phyloP scores from a whole-genome alignment of 1,140 invertebrate genomes.

The Caenorhabditis remanei region DNA sequence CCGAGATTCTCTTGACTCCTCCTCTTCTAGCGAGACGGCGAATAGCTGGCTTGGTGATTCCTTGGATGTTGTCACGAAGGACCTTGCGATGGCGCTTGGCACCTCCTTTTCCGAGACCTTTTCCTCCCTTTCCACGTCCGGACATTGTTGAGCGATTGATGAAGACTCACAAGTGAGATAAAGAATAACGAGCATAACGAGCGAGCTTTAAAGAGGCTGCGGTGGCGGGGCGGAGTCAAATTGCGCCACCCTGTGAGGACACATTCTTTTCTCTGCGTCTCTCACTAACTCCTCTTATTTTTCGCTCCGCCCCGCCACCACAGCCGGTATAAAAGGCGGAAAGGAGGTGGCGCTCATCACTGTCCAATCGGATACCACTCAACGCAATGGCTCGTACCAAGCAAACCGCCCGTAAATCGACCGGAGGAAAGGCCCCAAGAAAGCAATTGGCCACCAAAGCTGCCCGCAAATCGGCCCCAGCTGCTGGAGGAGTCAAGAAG shows the following conservation, averaged over 20 bases:
- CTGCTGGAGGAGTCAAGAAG: conserved; percentile 85
- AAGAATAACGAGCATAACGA: background rate
- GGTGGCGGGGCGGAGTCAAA: background rate
- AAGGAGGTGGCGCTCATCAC: too few species aligned
- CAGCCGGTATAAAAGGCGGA: too few species aligned
- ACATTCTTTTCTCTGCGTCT: background rate
- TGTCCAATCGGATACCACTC: too few species aligned
- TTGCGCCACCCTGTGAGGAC: background rate
- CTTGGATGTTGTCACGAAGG: conserved; percentile 85
- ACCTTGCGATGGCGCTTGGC: conserved; percentile 72
- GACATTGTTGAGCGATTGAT: conserved; percentile 72
- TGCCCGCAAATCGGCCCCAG: conserved; percentile 83
- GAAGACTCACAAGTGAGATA: conserved; percentile 38
- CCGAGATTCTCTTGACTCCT: conserved; percentile 85
- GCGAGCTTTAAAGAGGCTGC: background rate
- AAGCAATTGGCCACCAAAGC: conserved; percentile 89
- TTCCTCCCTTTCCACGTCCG: conserved; percentile 70
- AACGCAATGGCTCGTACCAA: conserved; percentile 86
- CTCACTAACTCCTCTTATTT: too few species aligned
- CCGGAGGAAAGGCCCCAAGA: conserved; percentile 86
- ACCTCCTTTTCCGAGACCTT: conserved; percentile 63
- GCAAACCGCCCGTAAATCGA: conserved; percentile 87
- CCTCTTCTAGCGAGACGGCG: conserved; percentile 83
- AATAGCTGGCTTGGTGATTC: conserved; percentile 83
- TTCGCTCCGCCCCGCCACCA: too few species aligned